phyloP scores from a whole-genome alignment of 1,140 invertebrate genomes.

The Pissodes strobi region DNA sequence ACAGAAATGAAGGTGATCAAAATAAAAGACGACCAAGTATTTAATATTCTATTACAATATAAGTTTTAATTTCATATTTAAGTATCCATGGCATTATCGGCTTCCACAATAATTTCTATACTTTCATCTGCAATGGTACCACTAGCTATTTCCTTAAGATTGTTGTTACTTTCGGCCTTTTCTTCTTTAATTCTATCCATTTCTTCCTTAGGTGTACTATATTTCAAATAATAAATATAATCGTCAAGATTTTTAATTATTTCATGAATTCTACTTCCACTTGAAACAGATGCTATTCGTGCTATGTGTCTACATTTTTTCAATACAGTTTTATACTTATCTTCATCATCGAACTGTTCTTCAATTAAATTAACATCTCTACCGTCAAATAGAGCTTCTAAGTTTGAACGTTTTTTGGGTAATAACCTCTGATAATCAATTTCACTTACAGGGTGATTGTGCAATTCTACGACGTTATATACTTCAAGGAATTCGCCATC shows the following conservation, averaged over 20 bases:
- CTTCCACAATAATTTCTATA: slow-evolving; percentile 22
- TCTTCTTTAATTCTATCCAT: background rate
- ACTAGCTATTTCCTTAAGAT: background rate
- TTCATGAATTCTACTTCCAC: background rate
- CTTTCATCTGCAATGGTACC: slow-evolving; percentile 2
- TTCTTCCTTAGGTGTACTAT: slow-evolving; percentile 9
- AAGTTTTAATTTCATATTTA: too few species aligned
- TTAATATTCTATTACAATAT: too few species aligned
- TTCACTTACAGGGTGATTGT: slow-evolving; percentile 29
- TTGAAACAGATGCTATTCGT: slow-evolving; percentile 15
- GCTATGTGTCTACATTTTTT: slow-evolving; percentile 27
- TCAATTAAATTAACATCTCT: background rate
- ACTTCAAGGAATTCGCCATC: slow-evolving; percentile 21
- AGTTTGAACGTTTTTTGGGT: slow-evolving; percentile 1
- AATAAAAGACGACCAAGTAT: too few species aligned
- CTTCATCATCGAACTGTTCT: background rate
- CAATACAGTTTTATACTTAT: slow-evolving; percentile 13
- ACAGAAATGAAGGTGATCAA: too few species aligned
- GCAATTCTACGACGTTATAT: slow-evolving; percentile 4
- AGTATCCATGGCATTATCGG: background rate
- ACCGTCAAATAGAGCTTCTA: background rate
- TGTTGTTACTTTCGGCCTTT: background rate
- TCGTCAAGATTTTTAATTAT: slow-evolving; percentile 30
- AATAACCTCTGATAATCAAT: slow-evolving; percentile 7
- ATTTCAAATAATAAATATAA: slow-evolving; percentile 29